Evolutionary conservation across 2,797 vertebrate genomes (phyloP), one percentile per base, ranked within the genome.

Genomic region (Rhynchotus rufescens): DNA sequence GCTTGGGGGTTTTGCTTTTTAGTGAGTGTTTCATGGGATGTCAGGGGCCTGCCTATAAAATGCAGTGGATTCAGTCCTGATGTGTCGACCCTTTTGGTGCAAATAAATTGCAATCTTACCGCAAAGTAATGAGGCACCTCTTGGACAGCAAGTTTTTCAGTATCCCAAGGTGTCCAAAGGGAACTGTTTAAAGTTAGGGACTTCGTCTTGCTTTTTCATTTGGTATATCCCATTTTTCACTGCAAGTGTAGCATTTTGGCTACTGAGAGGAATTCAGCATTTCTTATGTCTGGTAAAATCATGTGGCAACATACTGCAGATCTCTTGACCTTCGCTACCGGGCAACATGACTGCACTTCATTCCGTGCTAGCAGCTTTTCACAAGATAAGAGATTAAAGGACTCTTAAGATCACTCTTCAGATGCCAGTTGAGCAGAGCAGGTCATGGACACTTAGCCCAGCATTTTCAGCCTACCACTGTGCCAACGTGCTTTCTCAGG

Each of bases 331-430:
- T 76, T 80, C 88, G 51, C 59, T 34, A 84, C n/a, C 47, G 68
- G 82, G 59, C 68, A 89, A 15, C 38, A 30, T 22, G 76, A 34
- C 47, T 87, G 54, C 4, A 0, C 16, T 80, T 81, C 54, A 15
- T 69, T 92, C 26, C 28, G 17, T 59, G 13, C 65, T 32, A 66
- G 60, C 68, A 69, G 26, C 40, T 67, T 60, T 78, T 85, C 19
- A 90, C 3, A 15, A 91, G 49, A 57, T 59, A 73, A 74, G 77
- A 81, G 67, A 80, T 86, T 86, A 84, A 91, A 89, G 25, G n/a
- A 38, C 61, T 56, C 71, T 52, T 54, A 87, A 94, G 85, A 45
- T 75, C 44, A 30, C 19, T 88, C 28, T 92, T 89, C 57, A 71
- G 59, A 25, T 84, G 45, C 45, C 38, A 11, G 69, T 76, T 88